A percentile compares a stretch with the other conserved stretches of the same genome.
Evolutionary conservation across 2,113 vertebrate species (phyloP).

Genomic region (Reinhardtius hippoglossoides): DNA sequence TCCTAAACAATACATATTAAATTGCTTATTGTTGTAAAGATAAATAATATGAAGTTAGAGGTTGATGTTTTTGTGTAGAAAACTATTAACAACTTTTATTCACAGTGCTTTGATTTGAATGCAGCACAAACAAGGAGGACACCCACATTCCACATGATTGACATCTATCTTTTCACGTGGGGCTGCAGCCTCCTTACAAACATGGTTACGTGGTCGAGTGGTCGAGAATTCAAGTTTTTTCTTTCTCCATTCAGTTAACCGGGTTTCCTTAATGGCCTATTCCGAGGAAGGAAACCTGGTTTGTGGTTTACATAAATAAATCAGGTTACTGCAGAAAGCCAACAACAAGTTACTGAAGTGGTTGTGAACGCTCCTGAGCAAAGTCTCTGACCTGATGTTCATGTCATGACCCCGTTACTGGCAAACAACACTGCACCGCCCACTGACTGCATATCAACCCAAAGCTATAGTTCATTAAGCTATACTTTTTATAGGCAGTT

Average conservation of each 20-base stretch:
- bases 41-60: too few relatives aligned
- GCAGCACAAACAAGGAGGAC: too few relatives aligned
- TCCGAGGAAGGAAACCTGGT: constrained; percentile 38
- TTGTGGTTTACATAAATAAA: constrained; percentile 43
- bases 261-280: constrained; percentile 48
- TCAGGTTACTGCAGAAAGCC: constrained; percentile 24
- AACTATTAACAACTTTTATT: too few relatives aligned
- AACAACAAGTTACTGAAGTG: background rate
- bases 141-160: background rate
- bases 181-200: background rate
- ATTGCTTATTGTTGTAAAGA: too few relatives aligned
- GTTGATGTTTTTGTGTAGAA: too few relatives aligned
- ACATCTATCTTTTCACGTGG: background rate
- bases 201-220: background rate
- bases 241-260: constrained; percentile 1
- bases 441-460: too few relatives aligned
- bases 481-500: too few relatives aligned
- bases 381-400: background rate
- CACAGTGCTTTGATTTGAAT: too few relatives aligned
- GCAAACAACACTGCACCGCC: background rate
- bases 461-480: too few relatives aligned
- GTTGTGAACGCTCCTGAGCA: constrained; percentile 10
- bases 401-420: constrained; percentile 12
- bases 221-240: background rate
- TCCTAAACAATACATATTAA: background rate